Evolutionary conservation across 2,888 invertebrate species (phyloP).

Genomic region (Ornithoptera priamus): DNA sequence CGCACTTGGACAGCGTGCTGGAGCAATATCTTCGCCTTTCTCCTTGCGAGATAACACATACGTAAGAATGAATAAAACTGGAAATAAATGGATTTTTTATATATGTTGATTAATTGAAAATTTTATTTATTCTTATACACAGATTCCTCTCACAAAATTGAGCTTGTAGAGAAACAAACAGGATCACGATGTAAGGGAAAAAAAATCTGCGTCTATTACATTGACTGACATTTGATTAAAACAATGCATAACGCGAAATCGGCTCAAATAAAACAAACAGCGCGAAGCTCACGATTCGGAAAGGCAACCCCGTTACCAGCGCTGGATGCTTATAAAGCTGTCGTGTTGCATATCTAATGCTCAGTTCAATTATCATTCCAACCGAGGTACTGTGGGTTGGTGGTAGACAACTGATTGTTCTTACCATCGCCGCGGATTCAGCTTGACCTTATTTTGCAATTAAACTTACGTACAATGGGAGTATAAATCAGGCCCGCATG

Average conservation of each 20-base stretch:
- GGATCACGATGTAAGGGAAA: not conserved
- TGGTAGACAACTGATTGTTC: conserved; percentile 17
- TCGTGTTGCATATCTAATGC: conserved; percentile 37
- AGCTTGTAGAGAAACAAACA: not conserved
- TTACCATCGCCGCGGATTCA: conserved; percentile 26
- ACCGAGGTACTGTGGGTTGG: conserved; percentile 12
- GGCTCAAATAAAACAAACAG: conserved; percentile 8
- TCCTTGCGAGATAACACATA: too few relatives aligned
- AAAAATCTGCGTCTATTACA: not conserved
- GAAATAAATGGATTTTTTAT: too few relatives aligned
- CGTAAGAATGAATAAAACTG: too few relatives aligned
- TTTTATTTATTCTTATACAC: not conserved
- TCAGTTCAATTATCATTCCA: conserved; percentile 35
- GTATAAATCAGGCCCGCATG: conserved; percentile 63
- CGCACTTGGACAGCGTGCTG: too few relatives aligned
- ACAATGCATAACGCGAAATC: not conserved
- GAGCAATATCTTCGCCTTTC: too few relatives aligned
- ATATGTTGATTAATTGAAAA: too few relatives aligned
- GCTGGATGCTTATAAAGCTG: conserved; percentile 36
- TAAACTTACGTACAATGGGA: conserved; percentile 58
- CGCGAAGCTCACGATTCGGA: conserved; percentile 18
- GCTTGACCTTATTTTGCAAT: conserved; percentile 59
- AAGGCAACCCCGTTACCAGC: conserved; percentile 14
- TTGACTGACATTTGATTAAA: not conserved
- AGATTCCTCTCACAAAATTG: not conserved